Evolutionary conservation across 2,888 invertebrate genomes (phyloP).

Genomic region (Habrosyne pyritoides): DNA sequence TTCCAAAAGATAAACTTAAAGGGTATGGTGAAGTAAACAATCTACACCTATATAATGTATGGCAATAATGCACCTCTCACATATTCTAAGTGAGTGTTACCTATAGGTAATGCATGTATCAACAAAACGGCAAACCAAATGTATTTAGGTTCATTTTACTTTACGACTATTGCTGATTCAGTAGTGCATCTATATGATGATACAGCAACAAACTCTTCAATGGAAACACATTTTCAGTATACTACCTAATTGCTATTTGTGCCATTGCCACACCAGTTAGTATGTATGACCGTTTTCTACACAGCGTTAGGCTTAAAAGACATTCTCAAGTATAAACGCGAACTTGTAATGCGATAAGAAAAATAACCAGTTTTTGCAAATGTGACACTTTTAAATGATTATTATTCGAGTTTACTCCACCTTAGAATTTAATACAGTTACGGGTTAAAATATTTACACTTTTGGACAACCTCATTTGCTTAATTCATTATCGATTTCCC

Average conservation of each 20-base stretch:
- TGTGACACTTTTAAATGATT: conserved; percentile 22
- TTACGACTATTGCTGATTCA: too few species aligned
- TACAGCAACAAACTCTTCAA: background rate
- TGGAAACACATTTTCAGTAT: background rate
- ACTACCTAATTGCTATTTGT: background rate
- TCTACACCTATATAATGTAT: too few species aligned
- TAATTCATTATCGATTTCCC: conserved; percentile 7
- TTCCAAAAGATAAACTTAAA: too few species aligned
- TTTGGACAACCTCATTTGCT: conserved; percentile 11
- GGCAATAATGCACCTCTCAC: too few species aligned
- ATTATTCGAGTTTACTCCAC: background rate
- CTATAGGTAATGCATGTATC: too few species aligned
- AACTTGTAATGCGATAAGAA: conserved; percentile 68
- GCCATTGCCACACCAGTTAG: conserved; percentile 8
- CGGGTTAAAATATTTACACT: conserved; percentile 14
- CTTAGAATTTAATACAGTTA: conserved; percentile 21
- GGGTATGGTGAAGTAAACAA: too few species aligned
- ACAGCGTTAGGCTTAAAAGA: background rate
- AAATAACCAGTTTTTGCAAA: conserved; percentile 58
- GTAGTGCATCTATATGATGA: background rate
- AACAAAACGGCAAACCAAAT: too few species aligned
- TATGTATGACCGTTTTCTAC: background rate
- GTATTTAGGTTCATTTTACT: too few species aligned
- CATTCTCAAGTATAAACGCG: conserved; percentile 39
- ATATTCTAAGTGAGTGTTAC: too few species aligned